Evolutionary conservation across 2,113 vertebrate species (phyloP), one percentile per base, ranked within the genome.

Genomic region (Cinclus cinclus): DNA sequence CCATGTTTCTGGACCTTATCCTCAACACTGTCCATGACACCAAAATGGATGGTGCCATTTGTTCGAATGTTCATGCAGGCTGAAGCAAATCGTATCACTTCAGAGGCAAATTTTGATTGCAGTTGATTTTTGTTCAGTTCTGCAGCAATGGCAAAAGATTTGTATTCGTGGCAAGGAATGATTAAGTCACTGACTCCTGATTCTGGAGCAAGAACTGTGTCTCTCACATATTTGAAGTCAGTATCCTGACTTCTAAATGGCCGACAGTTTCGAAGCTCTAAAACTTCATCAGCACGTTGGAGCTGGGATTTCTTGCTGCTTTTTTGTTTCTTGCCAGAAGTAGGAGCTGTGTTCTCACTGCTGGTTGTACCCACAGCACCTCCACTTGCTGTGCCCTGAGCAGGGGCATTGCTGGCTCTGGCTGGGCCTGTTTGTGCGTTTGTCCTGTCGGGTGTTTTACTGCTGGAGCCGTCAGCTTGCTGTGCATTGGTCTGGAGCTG

Each of bases 21-120:
- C 28, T 97, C 97, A 24, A 89, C 74, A 3, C 97, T 98, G 94
- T 99, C 98, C 98, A 97, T 97, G 63, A 99, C 92, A 39, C 98
- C 98, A 87, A 98, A 98, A 74, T 98, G 98, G 92, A 99, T 98
- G 79, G 98, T 99, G 7, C 98, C 98, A 11, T 99, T 99, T 71
- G 98, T 97, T 27, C 98, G 97, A 33, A 98, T 94, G 12, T 99
- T 99, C 96, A 99, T 98, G 91, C 98, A 99, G 28, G 98, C 98
- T n/a, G 93, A 53, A 15, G 97, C 98, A 96, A 98, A 99, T 93
- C 96, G 94, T 31, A 99, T 93, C 39, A 98, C 96, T 64, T 98
- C 98, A 7, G 42, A 94, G 74, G 98, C 97, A 96, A 98, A 98
- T 76, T 98, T 98, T 10, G 98, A 97, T 83, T 98, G 98, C 52